Evolutionary conservation across 1,140 invertebrate species (phyloP).

Genomic region (Lordiphosa clarofinis): DNA sequence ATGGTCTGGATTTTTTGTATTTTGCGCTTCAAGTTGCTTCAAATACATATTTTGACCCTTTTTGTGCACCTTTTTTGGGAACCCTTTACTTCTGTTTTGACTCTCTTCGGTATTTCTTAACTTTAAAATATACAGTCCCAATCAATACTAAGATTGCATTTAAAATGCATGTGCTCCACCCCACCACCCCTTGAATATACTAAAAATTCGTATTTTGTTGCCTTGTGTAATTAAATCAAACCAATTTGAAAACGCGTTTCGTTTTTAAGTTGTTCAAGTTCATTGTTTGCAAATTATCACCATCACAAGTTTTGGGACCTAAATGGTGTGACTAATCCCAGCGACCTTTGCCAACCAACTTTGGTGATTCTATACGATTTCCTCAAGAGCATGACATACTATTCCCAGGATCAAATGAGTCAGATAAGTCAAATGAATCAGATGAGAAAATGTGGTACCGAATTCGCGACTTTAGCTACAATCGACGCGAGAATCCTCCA

Average conservation of each 20-base stretch:
- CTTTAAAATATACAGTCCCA: too few relatives aligned
- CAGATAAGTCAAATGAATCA: background rate
- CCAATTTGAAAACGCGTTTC: slow-evolving; percentile 49
- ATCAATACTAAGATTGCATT: too few relatives aligned
- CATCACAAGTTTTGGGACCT: slow-evolving; percentile 25
- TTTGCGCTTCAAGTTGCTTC: too few relatives aligned
- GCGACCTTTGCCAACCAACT: slow-evolving; percentile 1
- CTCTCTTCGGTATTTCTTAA: too few relatives aligned
- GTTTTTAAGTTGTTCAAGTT: slow-evolving; percentile 55
- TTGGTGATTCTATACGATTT: slow-evolving; percentile 24
- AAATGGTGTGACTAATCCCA: slow-evolving; percentile 14
- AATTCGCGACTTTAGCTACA: slow-evolving; percentile 39
- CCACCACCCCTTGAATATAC: too few relatives aligned
- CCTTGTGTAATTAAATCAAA: slow-evolving; percentile 19
- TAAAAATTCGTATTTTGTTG: too few relatives aligned
- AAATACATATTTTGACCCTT: too few relatives aligned
- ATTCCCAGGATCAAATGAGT: slow-evolving; percentile 21
- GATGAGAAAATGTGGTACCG: slow-evolving; percentile 27
- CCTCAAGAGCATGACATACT: slow-evolving; percentile 43
- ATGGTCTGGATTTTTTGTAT: too few relatives aligned
- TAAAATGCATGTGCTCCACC: too few relatives aligned
- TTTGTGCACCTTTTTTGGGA: too few relatives aligned
- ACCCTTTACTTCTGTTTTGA: too few relatives aligned
- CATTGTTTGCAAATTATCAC: slow-evolving; percentile 62
- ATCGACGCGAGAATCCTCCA: slow-evolving; percentile 14